Percentiles rank a stretch among this genome's conserved stretches.
Conservation (phyloP, 1,140 invertebrate genomes). For the Brachionus rubens region DNA sequence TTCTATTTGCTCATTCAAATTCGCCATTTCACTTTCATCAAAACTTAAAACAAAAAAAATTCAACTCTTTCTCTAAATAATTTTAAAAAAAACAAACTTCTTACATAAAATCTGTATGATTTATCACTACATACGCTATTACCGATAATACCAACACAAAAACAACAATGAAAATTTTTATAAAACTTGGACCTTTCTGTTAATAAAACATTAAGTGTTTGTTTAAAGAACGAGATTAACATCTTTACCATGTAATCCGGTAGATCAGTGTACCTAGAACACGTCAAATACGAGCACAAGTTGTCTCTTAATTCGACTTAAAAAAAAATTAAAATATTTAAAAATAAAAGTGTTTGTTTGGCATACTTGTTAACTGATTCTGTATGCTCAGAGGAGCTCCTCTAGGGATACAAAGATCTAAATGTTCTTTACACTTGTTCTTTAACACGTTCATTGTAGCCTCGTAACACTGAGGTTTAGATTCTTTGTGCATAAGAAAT, state of each 20-base stretch:
- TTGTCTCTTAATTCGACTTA: conserved; percentile 36
- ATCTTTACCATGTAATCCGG: conserved; percentile 14
- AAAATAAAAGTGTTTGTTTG: neutral
- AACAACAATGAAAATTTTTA: conserved; percentile 8
- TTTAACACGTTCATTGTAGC: conserved; percentile 17
- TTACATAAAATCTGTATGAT: conserved; percentile 39
- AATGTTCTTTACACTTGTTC: neutral
- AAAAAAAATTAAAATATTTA: neutral
- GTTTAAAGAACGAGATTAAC: neutral
- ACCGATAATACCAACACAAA: conserved; percentile 7
- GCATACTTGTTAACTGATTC: conserved; percentile 8
- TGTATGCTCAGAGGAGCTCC: neutral
- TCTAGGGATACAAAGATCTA: conserved; percentile 25
- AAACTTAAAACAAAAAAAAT: neutral
- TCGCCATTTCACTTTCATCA: conserved; percentile 31
- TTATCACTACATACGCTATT: conserved; percentile 13
- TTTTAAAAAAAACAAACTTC: neutral
- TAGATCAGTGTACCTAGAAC: neutral
- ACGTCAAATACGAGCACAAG: conserved; percentile 23
- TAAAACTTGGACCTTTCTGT: conserved; percentile 16
- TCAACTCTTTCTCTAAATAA: too few species aligned
- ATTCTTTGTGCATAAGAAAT: neutral
- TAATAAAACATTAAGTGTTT: neutral
- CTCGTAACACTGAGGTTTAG: neutral
- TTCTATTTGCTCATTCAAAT: neutral